Percentiles rank a stretch among this genome's conserved stretches.
Conservation (phyloP, 2,113 vertebrate species). For the Rhinolophus ferrumequinum region DNA sequence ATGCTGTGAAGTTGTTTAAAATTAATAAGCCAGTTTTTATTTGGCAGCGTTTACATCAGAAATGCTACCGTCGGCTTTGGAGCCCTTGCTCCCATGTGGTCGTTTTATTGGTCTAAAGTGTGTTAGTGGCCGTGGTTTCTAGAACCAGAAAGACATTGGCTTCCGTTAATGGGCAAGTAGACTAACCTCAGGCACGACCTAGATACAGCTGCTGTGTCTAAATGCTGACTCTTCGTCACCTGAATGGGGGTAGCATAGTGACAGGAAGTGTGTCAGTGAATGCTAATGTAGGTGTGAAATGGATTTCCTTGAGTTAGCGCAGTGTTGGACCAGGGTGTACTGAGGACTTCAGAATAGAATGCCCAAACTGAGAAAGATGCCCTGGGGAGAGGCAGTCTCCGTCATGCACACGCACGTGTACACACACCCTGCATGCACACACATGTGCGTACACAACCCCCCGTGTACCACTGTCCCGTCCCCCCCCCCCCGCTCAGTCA, state of each 20-base stretch:
- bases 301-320: too few species aligned
- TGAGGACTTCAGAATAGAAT: not conserved
- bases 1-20: slow-evolving; percentile 53
- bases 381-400: not conserved
- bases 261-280: not conserved
- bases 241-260: fast-evolving
- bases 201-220: not conserved
- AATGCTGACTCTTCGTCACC: fast-evolving
- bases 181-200: not conserved
- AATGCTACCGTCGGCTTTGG: not conserved
- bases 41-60: slow-evolving; percentile 15
- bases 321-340: fast-evolving
- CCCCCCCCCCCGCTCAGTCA: fast-evolving
- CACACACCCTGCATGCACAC: fast-evolving
- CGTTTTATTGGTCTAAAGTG: not conserved
- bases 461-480: too few species aligned
- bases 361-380: not conserved
- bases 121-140: not conserved
- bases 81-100: not conserved
- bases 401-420: fast-evolving
- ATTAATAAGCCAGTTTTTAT: slow-evolving; percentile 41
- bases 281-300: fast-evolving
- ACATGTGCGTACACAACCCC: fast-evolving
- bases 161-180: fast-evolving
- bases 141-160: not conserved